A percentile compares a stretch with the other conserved stretches of the same genome.
phyloP scores from a whole-genome alignment of 2,113 vertebrate genomes.

The Hippopotamus amphibius region DNA sequence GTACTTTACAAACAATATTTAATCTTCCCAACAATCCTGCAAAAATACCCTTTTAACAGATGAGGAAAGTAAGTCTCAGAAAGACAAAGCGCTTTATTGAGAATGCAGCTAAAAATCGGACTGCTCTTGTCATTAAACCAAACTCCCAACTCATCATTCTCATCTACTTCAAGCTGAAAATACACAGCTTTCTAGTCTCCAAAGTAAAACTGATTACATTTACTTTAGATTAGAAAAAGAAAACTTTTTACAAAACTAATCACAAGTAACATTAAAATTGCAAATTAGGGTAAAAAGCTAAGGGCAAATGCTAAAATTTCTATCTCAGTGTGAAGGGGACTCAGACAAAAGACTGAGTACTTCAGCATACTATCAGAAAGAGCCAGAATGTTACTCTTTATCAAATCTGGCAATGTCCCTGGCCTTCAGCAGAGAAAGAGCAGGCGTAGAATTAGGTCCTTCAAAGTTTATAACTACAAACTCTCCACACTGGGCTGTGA shows the following conservation, averaged over 20 bases:
- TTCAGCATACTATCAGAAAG: not conserved
- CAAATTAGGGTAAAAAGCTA: constrained; percentile 17
- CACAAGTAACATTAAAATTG: constrained; percentile 32
- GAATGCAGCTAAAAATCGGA: not conserved
- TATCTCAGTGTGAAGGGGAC: not conserved
- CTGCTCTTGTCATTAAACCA: not conserved
- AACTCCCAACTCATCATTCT: not conserved
- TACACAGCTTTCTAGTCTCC: constrained; percentile 1
- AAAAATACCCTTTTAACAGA: constrained; percentile 6
- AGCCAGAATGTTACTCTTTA: not conserved
- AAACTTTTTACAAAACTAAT: not conserved
- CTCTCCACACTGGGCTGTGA: not conserved
- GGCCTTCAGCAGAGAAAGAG: not conserved
- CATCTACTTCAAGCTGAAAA: constrained; percentile 36
- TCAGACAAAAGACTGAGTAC: not conserved
- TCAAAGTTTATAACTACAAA: not conserved
- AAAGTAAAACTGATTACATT: not conserved
- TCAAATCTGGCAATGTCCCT: not conserved
- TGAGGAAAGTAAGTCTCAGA: not conserved
- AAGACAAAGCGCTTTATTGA: not conserved
- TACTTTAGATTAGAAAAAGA: not conserved
- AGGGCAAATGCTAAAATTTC: constrained; percentile 10
- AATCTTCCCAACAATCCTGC: not conserved
- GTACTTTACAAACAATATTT: not conserved
- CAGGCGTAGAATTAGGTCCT: not conserved